phyloP scores from a whole-genome alignment of 2,888 invertebrate genomes.

The Myopa tessellatipennis region DNA sequence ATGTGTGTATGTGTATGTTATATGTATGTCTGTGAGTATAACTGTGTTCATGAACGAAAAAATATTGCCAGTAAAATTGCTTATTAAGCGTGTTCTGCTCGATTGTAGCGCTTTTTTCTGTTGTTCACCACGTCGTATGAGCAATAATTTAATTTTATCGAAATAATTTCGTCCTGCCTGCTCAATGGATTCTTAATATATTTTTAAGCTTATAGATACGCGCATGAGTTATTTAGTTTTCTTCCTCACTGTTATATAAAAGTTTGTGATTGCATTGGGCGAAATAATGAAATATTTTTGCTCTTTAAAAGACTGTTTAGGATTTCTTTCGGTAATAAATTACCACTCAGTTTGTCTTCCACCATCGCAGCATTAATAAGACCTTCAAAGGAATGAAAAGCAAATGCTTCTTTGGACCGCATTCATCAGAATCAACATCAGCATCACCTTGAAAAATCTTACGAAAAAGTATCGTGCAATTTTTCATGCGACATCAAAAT shows the following conservation, averaged over 20 bases:
- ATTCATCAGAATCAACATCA: slow-evolving; percentile 9
- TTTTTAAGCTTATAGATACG: background rate
- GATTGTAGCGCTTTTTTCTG: too few relatives aligned
- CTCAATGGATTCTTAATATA: background rate
- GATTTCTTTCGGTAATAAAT: background rate
- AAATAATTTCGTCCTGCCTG: background rate
- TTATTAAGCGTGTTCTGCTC: too few relatives aligned
- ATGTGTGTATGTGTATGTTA: background rate
- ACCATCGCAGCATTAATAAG: slow-evolving; percentile 12
- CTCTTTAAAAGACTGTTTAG: too few relatives aligned
- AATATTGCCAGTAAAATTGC: background rate
- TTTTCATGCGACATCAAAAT: slow-evolving; percentile 29
- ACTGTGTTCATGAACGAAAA: background rate
- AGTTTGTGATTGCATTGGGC: too few relatives aligned
- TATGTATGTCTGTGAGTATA: background rate
- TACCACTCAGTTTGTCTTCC: slow-evolving; percentile 19
- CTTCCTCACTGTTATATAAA: background rate
- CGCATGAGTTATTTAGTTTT: background rate
- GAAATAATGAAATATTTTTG: too few relatives aligned
- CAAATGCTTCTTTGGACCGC: background rate
- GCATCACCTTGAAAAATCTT: background rate
- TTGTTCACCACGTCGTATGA: too few relatives aligned
- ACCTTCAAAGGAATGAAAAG: slow-evolving; percentile 18
- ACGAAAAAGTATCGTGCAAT: background rate
- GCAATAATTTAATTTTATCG: too few relatives aligned